Evolutionary conservation across 30 jellyfish, hydroid and myxozoan species (phyloP).

Genomic region (Hydractinia symbiolongicarpus): DNA sequence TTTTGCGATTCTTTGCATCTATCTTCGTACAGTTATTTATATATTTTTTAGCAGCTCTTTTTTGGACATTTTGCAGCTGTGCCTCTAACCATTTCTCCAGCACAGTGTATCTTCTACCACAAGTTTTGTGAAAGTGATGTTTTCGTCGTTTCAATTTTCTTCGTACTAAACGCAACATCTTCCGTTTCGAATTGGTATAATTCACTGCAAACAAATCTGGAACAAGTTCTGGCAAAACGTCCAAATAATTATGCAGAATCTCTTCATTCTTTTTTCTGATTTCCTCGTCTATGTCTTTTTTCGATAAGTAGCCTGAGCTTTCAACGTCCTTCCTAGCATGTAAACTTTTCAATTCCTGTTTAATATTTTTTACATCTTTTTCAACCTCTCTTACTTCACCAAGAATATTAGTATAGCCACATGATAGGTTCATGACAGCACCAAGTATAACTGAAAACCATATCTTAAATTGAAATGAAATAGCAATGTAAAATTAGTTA

Average conservation of each 20-base stretch:
- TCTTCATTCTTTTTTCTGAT: neutral
- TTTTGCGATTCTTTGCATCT: neutral
- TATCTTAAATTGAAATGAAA: too few species aligned
- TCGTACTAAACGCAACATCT: neutral
- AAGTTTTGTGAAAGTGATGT: constrained; percentile 6
- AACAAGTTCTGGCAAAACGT: neutral
- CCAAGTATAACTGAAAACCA: too few species aligned
- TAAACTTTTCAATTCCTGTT: too few species aligned
- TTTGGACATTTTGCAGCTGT: neutral
- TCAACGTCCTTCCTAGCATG: too few species aligned
- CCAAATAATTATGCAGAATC: neutral
- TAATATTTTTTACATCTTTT: too few species aligned
- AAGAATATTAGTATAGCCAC: too few species aligned
- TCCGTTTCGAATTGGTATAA: neutral
- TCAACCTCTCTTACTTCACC: too few species aligned
- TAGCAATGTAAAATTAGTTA: too few species aligned
- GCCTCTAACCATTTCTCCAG: neutral
- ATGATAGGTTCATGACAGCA: too few species aligned
- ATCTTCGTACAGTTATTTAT: neutral
- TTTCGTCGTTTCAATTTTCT: neutral
- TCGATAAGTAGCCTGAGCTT: neutral
- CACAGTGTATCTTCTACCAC: constrained; percentile 9
- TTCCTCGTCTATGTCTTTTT: constrained; percentile 1
- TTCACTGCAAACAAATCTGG: neutral
- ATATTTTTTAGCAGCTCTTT: neutral